Evolutionary conservation across 2,113 vertebrate species (phyloP).

Genomic region (Daphoenositta chrysoptera): DNA sequence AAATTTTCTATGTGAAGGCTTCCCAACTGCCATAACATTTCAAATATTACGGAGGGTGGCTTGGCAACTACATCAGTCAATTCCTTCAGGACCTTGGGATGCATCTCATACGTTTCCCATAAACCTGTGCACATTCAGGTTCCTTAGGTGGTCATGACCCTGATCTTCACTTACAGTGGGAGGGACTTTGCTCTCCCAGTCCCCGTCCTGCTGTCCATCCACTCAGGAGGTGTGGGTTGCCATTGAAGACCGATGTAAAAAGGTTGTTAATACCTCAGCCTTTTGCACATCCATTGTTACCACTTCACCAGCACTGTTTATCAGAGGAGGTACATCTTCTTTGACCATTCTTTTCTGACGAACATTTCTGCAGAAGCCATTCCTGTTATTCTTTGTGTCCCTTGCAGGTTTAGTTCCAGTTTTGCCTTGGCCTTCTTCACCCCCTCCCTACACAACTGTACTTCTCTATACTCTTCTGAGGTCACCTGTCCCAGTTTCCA

Average conservation of each 20-base stretch:
- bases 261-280: background rate
- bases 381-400: background rate
- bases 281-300: background rate
- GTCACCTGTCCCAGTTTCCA: background rate
- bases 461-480: background rate
- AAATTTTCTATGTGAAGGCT: background rate
- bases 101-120: background rate
- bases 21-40: background rate
- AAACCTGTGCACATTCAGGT: background rate
- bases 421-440: background rate
- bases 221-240: background rate
- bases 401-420: background rate
- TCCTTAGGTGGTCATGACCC: too few species aligned
- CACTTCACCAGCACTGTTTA: background rate
- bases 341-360: too few species aligned
- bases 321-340: background rate
- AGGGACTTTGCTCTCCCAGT: background rate
- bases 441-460: too few species aligned
- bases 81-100: background rate
- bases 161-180: background rate
- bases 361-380: background rate
- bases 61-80: background rate
- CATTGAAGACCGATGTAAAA: background rate
- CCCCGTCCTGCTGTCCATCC: background rate
- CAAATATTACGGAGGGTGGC: background rate